Evolutionary conservation across 1,140 invertebrate species (phyloP), one percentile per base, ranked within the genome.

Genomic region (Rhizoglyphus robini): DNA sequence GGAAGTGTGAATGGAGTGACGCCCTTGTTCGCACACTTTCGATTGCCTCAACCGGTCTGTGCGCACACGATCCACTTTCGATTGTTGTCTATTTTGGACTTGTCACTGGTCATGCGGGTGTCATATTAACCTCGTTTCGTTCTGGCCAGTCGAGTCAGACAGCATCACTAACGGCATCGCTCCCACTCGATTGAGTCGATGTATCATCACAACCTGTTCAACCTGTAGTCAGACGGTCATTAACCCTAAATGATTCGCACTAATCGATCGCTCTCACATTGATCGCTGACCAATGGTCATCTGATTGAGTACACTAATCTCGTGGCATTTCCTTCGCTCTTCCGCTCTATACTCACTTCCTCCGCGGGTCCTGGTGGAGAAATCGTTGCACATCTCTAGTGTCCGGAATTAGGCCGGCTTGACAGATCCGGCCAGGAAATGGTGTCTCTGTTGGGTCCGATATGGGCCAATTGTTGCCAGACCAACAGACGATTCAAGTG

Each of bases 21-120:
- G n/a, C n/a, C n/a, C n/a, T n/a, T n/a, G n/a, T n/a, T n/a, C n/a
- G n/a, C n/a, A n/a, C n/a, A n/a, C n/a, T n/a, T n/a, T n/a, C n/a
- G n/a, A n/a, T n/a, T n/a, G n/a, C n/a, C n/a, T n/a, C n/a, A n/a
- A n/a, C n/a, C n/a, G n/a, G n/a, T n/a, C n/a, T n/a, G n/a, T n/a
- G n/a, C n/a, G n/a, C n/a, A 54, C 51, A 54, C 8, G 18, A 18
- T 41, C 36, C 8, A 54, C 51, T 54, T 54, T 54, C 51, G 51
- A 54, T 54, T 54, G 51, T 54, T 32, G 5, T 8, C 51, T 54
- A 54, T 54, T 54, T 54, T 54, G 23, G 51, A 54, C 51, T 54
- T 25, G 8, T 8, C 36, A n/a, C n/a, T n/a, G 8, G 51, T 20
- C 51, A 54, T 54, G 51, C 51, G 51, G 51, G 51, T 23, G 51